Evolutionary conservation across 1,140 invertebrate genomes (phyloP), one percentile per base, ranked within the genome.

Genomic region (Mactra quadrangularis): DNA sequence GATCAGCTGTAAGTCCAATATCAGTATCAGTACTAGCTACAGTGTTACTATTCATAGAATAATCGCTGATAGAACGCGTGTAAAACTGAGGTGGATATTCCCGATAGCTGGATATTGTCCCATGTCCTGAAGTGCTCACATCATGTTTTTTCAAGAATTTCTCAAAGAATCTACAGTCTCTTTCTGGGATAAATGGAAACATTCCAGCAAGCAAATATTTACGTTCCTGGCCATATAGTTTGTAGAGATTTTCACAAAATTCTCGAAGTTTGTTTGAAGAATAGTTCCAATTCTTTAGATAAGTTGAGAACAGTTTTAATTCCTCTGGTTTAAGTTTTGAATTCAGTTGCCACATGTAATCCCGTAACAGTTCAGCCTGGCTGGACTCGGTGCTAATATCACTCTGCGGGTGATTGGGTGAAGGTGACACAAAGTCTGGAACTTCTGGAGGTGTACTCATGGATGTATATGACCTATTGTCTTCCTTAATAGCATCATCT

Each of bases 231-330:
- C 79, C 79, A 66, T 60, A 82, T 2, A 82, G 47, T 50, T 47
- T 82, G 59, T 53, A 74, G 9, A 82, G 70, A 41, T 74, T 71
- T 47, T 82, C 68, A 71, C 79, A 82, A 59, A 82, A 82, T 15
- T 82, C 68, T 45, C 52, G 68, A 7, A 82, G 47, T 64, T 75
- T 74, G 22, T 38, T 62, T 53, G 59, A 60, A 33, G 79, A 60
- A 74, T 64, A 82, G 19, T 82, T 82, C 79, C 79, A 82, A n/a
- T 52, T 82, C 33, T 82, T 82, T 22, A 71, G 45, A 27, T 74
- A 29, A 7, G 68, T 53, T 3, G 79, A 82, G 31, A 82, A 82
- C 25, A 22, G 11, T 53, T 60, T 66, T 19, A 82, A 55, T 45
- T 82, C 79, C n/a, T 82, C 79, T 55, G 70, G 47, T 60, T 82